Conservation (phyloP, 2,888 invertebrate genomes). For the Papilio demoleus region DNA sequence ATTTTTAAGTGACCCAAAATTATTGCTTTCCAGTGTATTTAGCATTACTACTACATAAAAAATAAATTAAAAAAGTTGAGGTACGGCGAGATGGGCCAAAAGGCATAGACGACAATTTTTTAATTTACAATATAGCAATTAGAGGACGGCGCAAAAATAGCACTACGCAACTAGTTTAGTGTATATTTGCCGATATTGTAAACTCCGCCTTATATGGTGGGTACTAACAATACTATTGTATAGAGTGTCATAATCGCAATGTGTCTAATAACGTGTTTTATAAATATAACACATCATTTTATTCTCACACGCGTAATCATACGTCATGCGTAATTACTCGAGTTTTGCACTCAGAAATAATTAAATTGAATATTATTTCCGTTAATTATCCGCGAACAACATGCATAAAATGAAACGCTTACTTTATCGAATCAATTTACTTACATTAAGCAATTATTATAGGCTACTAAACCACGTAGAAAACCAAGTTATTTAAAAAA, state of each 20-base stretch:
- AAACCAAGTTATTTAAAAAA: not conserved
- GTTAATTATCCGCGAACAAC: not conserved
- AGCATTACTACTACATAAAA: no score
- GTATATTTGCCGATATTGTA: not conserved
- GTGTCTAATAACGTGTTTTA: not conserved
- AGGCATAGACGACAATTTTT: no score
- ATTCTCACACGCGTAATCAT: slow-evolving; percentile 11
- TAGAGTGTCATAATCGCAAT: not conserved
- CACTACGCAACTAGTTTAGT: not conserved
- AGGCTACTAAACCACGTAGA: not conserved
- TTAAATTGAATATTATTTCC: not conserved
- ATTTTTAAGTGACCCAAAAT: no score
- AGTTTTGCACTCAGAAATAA: not conserved
- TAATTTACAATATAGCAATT: no score
- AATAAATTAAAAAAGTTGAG: no score
- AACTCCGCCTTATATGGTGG: not conserved
- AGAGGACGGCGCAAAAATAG: no score
- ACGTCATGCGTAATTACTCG: not conserved
- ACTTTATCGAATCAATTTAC: not conserved
- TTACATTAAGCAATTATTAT: not conserved
- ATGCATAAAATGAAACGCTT: not conserved
- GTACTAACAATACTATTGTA: slow-evolving; percentile 12
- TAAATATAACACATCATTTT: slow-evolving; percentile 9
- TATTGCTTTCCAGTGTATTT: no score
- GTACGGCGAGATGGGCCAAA: no score